Conservation (phyloP, 2,113 vertebrate genomes). For the Glareola pratincola region DNA sequence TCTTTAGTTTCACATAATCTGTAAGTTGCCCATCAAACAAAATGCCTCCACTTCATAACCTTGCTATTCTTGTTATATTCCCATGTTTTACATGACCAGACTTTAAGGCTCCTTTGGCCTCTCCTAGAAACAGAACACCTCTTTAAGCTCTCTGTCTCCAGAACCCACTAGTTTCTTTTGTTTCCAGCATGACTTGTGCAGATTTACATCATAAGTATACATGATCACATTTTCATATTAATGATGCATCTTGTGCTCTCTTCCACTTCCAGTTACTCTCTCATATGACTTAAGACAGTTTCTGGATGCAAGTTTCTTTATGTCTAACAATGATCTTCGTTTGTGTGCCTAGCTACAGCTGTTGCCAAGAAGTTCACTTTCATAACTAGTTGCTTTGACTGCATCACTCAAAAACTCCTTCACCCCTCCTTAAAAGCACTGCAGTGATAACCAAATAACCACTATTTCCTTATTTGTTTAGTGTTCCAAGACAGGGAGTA, state of each 20-base stretch:
- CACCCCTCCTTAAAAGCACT: neutral
- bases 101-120: neutral
- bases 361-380: neutral
- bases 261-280: neutral
- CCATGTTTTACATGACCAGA: neutral
- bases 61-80: neutral
- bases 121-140: neutral
- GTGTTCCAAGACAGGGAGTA: neutral
- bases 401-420: neutral
- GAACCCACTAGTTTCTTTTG: neutral
- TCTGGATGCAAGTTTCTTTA: neutral
- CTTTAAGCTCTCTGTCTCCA: neutral
- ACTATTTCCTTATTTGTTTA: neutral
- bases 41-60: neutral
- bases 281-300: neutral
- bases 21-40: neutral
- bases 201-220: neutral
- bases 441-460: neutral
- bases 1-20: neutral
- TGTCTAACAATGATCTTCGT: neutral
- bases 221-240: neutral
- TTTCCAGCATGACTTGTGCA: neutral
- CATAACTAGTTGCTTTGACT: neutral
- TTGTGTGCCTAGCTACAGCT: neutral
- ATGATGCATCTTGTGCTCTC: neutral